Evolutionary conservation across 92 coral and sea anemone species (phyloP), one percentile per base, ranked within the genome.

Genomic region (Porites evermanni): DNA sequence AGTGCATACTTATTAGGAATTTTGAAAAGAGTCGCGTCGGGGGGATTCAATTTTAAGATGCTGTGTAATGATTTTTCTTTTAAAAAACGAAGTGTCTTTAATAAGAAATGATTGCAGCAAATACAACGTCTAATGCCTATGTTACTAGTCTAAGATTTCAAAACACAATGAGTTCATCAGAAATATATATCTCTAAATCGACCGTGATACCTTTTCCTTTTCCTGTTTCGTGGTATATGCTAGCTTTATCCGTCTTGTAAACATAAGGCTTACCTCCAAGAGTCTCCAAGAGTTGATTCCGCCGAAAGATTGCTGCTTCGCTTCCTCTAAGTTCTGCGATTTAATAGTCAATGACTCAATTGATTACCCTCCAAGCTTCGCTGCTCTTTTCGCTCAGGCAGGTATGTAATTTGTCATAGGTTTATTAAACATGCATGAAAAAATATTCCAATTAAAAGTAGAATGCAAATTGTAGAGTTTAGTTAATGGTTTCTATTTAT

Each of bases 341-440:
- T 20, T 79, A 19, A 79, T 64, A 13, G 60, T 20, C 32, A 44
- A 38, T 79, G 83, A 20, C 58, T 16, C 17, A 19, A 3, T 4
- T 20, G 56, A 54, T 60, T 81, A 64, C 23, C 38, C n/a, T 58
- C 59, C 44, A 71, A 81, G 86, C 78, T 81, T 69, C 69, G 11
- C 32, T 70, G 86, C 78, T 54, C 21, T 71, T n/a, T 24, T 7
- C 47, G 47, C 47, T 58, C 63, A 6, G 59, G 7, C 24, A 13
- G 17, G 69, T 70, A 60, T 52, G 75, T 53, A n/a, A n/a, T 18
- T 32, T 70, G 75, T 75, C 79, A 75, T 65, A 65, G 56, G 79
- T 29, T 58, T n/a, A 3, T 38, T 38, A 38, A 38, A 4, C 47
- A 38, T 38, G 3, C 64, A 74, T 7, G 19, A 23, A 29, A 11